Conservation (phyloP, 2,113 vertebrate species). For the Calypte anna region DNA sequence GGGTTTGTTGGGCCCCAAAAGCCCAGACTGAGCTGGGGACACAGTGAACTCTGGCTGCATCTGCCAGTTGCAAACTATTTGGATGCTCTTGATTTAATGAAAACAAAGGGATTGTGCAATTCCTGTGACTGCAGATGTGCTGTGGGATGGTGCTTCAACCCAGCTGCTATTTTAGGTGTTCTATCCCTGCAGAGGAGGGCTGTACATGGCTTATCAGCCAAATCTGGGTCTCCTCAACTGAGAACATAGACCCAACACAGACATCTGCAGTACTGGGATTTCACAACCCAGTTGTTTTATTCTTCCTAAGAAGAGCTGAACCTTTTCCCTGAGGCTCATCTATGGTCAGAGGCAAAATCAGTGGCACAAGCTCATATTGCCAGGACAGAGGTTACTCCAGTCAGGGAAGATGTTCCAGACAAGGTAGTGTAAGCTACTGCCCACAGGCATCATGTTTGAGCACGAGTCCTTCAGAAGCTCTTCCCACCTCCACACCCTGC, state of each 20-base stretch:
- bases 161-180: background rate
- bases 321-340: background rate
- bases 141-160: background rate
- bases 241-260: background rate
- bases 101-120: background rate
- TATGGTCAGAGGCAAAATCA: background rate
- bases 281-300: background rate
- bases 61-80: background rate
- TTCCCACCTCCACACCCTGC: background rate
- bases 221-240: background rate
- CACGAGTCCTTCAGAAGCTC: background rate
- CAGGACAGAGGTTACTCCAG: background rate
- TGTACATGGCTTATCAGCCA: background rate
- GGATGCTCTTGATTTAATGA: background rate
- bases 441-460: background rate
- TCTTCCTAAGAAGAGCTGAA: background rate
- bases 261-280: background rate
- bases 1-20: background rate
- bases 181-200: accelerated
- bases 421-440: background rate
- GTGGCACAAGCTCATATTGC: background rate
- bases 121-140: background rate
- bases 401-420: background rate
- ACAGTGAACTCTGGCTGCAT: background rate
- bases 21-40: background rate